Base-by-base conservation (phyloP, 2,888 invertebrate species). In the Diaphora mendica region DNA sequence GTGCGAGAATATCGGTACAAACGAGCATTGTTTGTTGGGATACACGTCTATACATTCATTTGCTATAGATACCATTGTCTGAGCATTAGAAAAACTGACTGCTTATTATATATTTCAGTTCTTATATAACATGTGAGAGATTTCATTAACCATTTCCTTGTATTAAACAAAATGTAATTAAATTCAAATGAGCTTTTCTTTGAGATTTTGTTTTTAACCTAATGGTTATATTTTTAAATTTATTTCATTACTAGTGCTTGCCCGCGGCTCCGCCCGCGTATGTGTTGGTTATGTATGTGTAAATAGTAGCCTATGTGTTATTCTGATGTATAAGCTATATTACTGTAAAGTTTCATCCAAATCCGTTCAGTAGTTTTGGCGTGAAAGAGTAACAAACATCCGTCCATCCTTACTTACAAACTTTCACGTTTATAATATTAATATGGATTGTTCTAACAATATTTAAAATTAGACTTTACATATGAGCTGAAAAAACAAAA, bases 1-100 rank as follows among this genome's bases (percentile, higher is more conserved):
- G 86, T 70, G 74, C 91, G 93, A 81, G 91, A 91, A 87, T 78
- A 77, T 71, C 73, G 64, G 59, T 75, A 82, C 88, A 89, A 87
- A 78, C 64, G 39, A 30, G 79, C 80, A 89, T 91, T 89, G 89
- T 90, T 68, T 30, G 71, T 79, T 77, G 71, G 75, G 79, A 82
- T 73, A 70, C 62, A 71, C 39, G 73, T 79, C n/a, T 13, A 68
- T 74, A 35, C 42, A 76, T 76, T 62, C 48, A 72, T 72, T 30
- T 75, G 76, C 70, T 71, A 66, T 75, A 42, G 35, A 68, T 72
- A 72, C 70, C 73, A 80, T 84, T 83, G 84, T 83, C 30, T 70
- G 72, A 42, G 70, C 70, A 70, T 76, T 15, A 68, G 62, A 78
- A 81, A 77, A 75, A 75, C 35, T 66, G 3, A 20, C 64, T 44